These are phyloP conservation scores for Anisognathus igniventris DNA, from an alignment of 2,797 vertebrate genomes.

Conservation along the genomic window DNA sequence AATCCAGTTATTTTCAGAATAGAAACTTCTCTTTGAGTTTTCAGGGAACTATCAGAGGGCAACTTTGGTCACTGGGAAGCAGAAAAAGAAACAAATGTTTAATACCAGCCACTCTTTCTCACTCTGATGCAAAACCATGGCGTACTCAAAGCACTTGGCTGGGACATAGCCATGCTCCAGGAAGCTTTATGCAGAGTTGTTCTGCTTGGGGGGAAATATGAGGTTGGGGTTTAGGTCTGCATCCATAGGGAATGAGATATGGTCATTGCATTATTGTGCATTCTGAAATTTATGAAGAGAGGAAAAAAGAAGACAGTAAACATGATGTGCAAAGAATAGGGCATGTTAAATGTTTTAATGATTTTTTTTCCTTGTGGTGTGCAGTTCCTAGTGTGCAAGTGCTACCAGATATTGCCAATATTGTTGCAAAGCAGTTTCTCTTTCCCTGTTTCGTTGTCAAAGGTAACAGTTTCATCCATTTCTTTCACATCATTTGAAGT, in stretches of 20 bases:
- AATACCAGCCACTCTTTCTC: not conserved
- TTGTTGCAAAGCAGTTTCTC: not conserved
- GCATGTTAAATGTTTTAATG: not conserved
- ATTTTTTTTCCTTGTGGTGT: not conserved
- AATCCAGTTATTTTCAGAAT: not conserved
- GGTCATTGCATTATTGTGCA: not conserved
- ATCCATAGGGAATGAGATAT: not conserved
- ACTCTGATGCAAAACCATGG: not conserved
- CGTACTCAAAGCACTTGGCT: not conserved
- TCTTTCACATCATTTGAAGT: not conserved
- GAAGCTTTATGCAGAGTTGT: not conserved
- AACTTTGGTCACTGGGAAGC: not conserved
- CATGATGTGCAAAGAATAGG: not conserved
- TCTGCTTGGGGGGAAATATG: not conserved
- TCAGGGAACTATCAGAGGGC: not conserved
- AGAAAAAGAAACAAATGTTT: not conserved
- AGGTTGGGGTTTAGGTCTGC: not conserved
- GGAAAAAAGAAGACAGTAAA: not conserved
- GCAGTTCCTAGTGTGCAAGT: not conserved
- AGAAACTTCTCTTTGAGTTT: not conserved
- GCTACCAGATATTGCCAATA: not conserved
- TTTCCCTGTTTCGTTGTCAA: not conserved
- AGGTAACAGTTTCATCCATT: not conserved
- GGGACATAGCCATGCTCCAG: rapidly evolving
- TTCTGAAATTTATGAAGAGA: not conserved